Percentiles rank a stretch among this genome's conserved stretches.
Evolutionary conservation across 2,113 vertebrate species (phyloP).

Genomic region (Gnathonemus echidnorhynchus): DNA sequence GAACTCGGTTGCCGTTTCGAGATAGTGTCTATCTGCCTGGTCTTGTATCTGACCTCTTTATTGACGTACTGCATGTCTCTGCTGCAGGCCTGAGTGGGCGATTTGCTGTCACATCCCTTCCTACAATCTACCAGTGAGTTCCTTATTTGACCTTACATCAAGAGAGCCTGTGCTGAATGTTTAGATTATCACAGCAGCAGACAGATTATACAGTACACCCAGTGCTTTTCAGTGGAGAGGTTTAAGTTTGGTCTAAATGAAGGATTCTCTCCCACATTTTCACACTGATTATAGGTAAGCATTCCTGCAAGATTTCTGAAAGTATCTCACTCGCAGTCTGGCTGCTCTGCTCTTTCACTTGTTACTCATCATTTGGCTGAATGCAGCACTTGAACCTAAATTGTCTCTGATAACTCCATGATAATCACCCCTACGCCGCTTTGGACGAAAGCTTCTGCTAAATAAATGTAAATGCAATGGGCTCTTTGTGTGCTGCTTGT

Average conservation of each 20-base stretch:
- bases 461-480: neutral
- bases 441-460: neutral
- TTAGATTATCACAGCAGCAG: neutral
- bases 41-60: conserved; percentile 8
- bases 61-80: conserved; percentile 22
- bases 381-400: neutral
- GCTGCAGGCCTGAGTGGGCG: conserved; percentile 82
- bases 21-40: neutral
- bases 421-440: neutral
- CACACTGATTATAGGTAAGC: neutral
- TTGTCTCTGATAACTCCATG: neutral
- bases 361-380: neutral
- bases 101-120: conserved; percentile 94
- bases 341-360: neutral
- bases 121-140: conserved; percentile 96
- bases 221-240: neutral
- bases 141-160: neutral
- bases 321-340: neutral
- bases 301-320: neutral
- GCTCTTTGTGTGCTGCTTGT: neutral
- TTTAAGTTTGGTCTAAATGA: neutral
- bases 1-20: neutral
- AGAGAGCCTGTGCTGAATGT: neutral
- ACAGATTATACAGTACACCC: neutral
- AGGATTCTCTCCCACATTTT: neutral